These are phyloP conservation scores for Falco biarmicus DNA, from an alignment of 2,797 vertebrate species.

Conservation along the genomic window DNA sequence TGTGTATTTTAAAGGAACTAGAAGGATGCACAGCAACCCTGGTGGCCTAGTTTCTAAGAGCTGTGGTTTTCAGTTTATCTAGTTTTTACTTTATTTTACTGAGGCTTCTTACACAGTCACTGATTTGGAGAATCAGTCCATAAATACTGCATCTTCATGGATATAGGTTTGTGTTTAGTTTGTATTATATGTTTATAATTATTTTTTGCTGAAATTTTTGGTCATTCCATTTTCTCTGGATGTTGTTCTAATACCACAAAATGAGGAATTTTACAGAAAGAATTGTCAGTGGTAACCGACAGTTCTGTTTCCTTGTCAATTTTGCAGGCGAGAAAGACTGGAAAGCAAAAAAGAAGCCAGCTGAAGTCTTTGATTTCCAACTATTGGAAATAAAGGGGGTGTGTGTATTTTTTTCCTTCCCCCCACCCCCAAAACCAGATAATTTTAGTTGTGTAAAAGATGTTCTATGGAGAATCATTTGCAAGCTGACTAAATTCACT, in stretches of 20 bases:
- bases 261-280: not conserved
- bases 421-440: accelerated
- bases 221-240: not conserved
- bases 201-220: not conserved
- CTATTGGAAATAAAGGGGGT: not conserved
- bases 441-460: not conserved
- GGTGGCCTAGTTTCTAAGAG: not conserved
- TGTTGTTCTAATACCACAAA: not conserved
- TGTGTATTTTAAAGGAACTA: not conserved
- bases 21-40: not conserved
- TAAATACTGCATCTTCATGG: not conserved
- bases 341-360: not conserved
- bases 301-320: not conserved
- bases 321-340: not conserved
- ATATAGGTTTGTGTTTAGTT: not conserved
- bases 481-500: not conserved
- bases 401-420: not conserved
- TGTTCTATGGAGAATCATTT: not conserved
- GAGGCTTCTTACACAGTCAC: not conserved
- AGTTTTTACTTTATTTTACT: not conserved
- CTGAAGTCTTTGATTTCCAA: not conserved
- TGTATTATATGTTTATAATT: no score
- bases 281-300: not conserved
- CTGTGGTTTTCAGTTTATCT: not conserved
- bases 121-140: not conserved